phyloP scores from a whole-genome alignment of 2,797 vertebrate species.

The Pygocentrus nattereri region DNA sequence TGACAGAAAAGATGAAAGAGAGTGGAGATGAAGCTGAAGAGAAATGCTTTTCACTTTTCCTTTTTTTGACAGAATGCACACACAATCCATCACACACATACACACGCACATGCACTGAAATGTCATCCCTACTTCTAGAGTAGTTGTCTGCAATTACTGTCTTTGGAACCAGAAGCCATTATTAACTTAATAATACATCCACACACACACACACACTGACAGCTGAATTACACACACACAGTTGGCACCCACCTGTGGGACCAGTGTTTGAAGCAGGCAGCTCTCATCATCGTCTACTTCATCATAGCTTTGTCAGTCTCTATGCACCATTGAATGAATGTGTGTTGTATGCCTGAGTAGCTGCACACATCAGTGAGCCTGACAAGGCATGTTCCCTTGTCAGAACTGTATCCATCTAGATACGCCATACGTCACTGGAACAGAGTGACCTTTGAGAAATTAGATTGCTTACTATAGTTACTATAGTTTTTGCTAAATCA shows the following conservation, averaged over 20 bases:
- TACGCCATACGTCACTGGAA: conserved; percentile 9
- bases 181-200: conserved; percentile 64
- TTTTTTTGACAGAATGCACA: too few relatives aligned
- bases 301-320: conserved; percentile 4
- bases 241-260: neutral
- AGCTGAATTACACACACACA: conserved; percentile 19
- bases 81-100: neutral
- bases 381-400: neutral
- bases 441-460: neutral
- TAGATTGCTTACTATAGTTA: neutral
- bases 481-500: too few relatives aligned
- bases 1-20: too few relatives aligned
- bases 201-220: conserved; percentile 22
- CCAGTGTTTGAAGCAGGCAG: neutral
- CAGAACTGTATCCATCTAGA: neutral
- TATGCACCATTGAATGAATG: conserved; percentile 5
- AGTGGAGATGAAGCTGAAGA: too few relatives aligned
- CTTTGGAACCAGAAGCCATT: conserved; percentile 54
- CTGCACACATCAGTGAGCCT: neutral
- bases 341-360: conserved; percentile 27
- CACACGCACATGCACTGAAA: neutral
- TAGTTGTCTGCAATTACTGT: conserved; percentile 18
- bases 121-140: conserved; percentile 5
- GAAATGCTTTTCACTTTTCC: too few relatives aligned
- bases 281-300: neutral